Conservation (phyloP, 92 coral and sea anemone species). For the Desmophyllum pertusum region DNA sequence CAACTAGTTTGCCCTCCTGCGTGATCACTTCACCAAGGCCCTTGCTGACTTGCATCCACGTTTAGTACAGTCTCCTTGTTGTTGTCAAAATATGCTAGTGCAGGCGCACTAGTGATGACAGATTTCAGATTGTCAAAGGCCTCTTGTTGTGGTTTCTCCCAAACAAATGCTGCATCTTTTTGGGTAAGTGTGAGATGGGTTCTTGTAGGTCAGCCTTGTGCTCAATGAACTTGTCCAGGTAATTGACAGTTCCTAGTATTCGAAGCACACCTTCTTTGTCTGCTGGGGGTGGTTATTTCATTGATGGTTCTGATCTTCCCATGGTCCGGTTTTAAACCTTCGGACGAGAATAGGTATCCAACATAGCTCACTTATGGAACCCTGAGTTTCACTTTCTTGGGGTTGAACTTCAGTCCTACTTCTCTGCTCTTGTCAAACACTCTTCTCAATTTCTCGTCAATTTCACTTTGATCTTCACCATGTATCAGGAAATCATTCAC, state of each 20-base stretch:
- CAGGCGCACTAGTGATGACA: slow-evolving; percentile 43
- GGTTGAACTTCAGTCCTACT: too few species aligned
- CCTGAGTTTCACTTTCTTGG: too few species aligned
- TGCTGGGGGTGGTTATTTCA: too few species aligned
- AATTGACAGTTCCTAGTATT: slow-evolving; percentile 45
- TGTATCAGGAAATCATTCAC: slow-evolving; percentile 32
- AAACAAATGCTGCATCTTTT: slow-evolving; percentile 35
- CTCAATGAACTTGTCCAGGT: slow-evolving; percentile 60
- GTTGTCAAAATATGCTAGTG: slow-evolving; percentile 53
- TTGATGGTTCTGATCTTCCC: too few species aligned
- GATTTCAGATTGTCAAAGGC: slow-evolving; percentile 54
- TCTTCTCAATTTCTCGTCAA: background rate
- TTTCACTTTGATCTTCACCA: background rate
- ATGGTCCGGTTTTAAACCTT: slow-evolving; percentile 60
- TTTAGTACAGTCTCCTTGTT: slow-evolving; percentile 29
- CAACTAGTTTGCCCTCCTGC: slow-evolving; percentile 57
- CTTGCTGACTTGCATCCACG: too few species aligned
- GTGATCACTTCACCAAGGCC: too few species aligned
- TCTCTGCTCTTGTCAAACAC: background rate
- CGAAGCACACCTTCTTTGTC: slow-evolving; percentile 56
- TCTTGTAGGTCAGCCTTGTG: slow-evolving; percentile 58
- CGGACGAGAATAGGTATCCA: slow-evolving; percentile 42
- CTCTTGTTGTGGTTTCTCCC: too few species aligned
- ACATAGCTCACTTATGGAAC: slow-evolving; percentile 48
- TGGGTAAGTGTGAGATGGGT: too few species aligned